A percentile compares a stretch with the other conserved stretches of the same genome.
Conservation (phyloP, 2,113 vertebrate species). For the Trogon surrucura region DNA sequence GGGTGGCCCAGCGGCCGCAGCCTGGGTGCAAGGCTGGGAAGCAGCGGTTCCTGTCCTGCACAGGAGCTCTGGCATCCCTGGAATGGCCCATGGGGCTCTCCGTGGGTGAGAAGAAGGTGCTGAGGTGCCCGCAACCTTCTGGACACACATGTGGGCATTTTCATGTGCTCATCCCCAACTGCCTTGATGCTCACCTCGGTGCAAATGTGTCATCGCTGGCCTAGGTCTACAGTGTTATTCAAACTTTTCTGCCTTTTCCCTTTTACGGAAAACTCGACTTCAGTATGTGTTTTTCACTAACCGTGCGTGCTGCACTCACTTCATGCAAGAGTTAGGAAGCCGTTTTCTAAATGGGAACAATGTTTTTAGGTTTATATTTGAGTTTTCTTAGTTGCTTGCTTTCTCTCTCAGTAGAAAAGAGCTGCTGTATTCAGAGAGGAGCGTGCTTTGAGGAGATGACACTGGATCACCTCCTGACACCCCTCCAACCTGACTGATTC, state of each 20-base stretch:
- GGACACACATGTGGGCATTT: rapidly evolving
- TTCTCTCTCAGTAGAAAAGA: not conserved
- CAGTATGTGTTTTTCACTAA: not conserved
- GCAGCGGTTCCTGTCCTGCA: rapidly evolving
- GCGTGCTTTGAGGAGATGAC: not conserved
- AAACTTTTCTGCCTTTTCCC: not conserved
- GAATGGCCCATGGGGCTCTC: rapidly evolving
- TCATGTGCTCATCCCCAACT: rapidly evolving
- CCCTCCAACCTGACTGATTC: not conserved
- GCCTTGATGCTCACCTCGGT: rapidly evolving
- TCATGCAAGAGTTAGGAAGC: not conserved
- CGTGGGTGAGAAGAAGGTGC: rapidly evolving
- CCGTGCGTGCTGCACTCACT: rapidly evolving
- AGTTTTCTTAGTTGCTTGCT: not conserved
- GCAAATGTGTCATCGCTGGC: rapidly evolving
- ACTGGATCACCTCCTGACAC: not conserved
- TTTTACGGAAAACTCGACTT: not conserved
- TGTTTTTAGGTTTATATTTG: not conserved
- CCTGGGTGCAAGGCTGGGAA: rapidly evolving
- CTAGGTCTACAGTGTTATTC: not conserved
- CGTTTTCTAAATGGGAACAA: not conserved
- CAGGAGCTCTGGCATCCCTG: not conserved
- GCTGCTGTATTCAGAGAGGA: not conserved
- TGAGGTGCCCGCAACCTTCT: not conserved
- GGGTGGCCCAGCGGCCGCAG: not conserved